Evolutionary conservation across 2,113 vertebrate genomes (phyloP).

Genomic region (Salvelinus fontinalis): DNA sequence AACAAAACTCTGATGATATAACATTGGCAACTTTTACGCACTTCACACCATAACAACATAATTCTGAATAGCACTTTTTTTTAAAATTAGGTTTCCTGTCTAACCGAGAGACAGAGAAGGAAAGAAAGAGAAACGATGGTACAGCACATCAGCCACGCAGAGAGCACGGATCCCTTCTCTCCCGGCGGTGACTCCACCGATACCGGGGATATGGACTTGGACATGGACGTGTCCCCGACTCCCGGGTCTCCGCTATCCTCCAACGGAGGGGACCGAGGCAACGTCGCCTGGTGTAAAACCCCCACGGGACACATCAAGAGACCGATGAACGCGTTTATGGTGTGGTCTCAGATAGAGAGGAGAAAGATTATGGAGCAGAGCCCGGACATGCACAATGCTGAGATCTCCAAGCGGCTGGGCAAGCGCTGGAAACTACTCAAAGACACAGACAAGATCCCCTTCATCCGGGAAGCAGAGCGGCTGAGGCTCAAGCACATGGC

Average conservation of each 20-base stretch:
- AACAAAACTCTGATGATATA: constrained; percentile 36
- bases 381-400: constrained; percentile 98
- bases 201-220: constrained; percentile 90
- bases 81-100: constrained; percentile 23
- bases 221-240: constrained; percentile 91
- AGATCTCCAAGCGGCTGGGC: constrained; percentile 96
- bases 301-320: constrained; percentile 94
- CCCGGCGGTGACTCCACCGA: constrained; percentile 88
- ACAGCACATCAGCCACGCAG: constrained; percentile 88
- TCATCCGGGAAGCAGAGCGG: constrained; percentile 96
- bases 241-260: constrained; percentile 91
- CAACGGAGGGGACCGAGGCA: constrained; percentile 85
- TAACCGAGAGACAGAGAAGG: constrained; percentile 6
- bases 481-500: constrained; percentile 98
- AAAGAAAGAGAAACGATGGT: constrained; percentile 75
- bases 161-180: constrained; percentile 87
- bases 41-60: constrained; percentile 35
- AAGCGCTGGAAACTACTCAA: constrained; percentile 97
- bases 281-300: constrained; percentile 96
- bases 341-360: constrained; percentile 95
- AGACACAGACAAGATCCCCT: constrained; percentile 96
- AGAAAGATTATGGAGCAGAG: constrained; percentile 97
- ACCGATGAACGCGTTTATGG: constrained; percentile 96
- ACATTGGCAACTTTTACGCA: constrained; percentile 15
- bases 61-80: constrained; percentile 16